Conservation (phyloP, 2,113 vertebrate genomes). For the Datnioides undecimradiatus region DNA sequence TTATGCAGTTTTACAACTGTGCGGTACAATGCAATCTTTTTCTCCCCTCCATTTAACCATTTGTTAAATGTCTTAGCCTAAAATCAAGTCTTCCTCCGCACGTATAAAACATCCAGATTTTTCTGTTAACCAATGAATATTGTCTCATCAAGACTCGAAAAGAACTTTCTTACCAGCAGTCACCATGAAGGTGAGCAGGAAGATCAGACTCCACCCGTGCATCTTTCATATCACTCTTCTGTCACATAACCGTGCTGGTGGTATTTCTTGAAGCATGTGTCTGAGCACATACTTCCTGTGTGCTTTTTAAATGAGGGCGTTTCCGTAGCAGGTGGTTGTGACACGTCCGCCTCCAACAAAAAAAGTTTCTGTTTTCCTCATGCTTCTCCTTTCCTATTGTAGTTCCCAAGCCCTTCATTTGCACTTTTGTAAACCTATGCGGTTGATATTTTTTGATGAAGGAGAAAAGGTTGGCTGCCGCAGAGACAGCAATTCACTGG, state of each 20-base stretch:
- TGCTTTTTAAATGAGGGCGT: constrained; percentile 3
- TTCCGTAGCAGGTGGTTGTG: constrained; percentile 59
- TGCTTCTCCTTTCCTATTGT: constrained; percentile 22
- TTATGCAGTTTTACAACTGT: no score
- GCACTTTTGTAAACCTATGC: not conserved
- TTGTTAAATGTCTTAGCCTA: not conserved
- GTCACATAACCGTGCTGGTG: not conserved
- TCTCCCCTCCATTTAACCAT: no score
- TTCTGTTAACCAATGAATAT: not conserved
- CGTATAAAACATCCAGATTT: not conserved
- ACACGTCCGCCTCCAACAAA: constrained; percentile 23
- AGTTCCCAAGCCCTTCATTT: not conserved
- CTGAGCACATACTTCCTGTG: constrained; percentile 56
- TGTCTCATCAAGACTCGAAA: not conserved
- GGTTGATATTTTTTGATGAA: no score
- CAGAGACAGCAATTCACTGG: not conserved
- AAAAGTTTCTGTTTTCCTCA: not conserved
- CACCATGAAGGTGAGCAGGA: constrained; percentile 48
- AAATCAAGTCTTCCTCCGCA: not conserved
- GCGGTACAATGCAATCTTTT: no score
- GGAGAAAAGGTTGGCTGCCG: not conserved
- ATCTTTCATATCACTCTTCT: constrained; percentile 43
- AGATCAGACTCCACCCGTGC: not conserved
- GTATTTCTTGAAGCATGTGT: not conserved
- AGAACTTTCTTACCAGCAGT: constrained; percentile 58